Conservation (phyloP, 2,797 vertebrate species). For the Clarias fuscus region DNA sequence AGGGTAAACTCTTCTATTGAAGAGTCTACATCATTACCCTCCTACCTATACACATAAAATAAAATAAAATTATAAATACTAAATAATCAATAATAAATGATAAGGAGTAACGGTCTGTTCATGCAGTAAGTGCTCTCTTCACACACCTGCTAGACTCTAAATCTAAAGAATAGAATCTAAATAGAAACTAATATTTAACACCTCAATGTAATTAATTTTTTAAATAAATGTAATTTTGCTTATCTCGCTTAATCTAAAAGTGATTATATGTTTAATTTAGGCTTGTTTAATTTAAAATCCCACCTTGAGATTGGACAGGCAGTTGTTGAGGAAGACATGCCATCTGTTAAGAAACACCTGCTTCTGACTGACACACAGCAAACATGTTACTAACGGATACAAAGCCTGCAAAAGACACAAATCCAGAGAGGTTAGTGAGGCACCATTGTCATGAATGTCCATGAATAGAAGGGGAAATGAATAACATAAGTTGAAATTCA, state of each 20-base stretch:
- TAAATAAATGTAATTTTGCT: neutral
- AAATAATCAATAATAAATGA: neutral
- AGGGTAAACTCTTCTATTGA: neutral
- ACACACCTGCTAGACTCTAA: neutral
- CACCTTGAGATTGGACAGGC: constrained; percentile 98
- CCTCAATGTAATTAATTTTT: neutral
- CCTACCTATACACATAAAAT: neutral
- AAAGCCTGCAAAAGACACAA: constrained; percentile 79
- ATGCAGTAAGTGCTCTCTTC: neutral
- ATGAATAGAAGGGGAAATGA: neutral
- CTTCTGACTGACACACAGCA: constrained; percentile 98
- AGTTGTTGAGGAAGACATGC: constrained; percentile 99
- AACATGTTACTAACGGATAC: constrained; percentile 97
- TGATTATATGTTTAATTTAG: neutral
- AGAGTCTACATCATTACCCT: neutral
- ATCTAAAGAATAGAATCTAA: too few relatives aligned
- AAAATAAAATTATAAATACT: neutral
- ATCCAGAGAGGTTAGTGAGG: neutral
- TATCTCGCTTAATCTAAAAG: neutral
- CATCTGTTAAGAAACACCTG: constrained; percentile 96
- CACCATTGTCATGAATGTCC: neutral
- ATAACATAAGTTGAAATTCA: neutral
- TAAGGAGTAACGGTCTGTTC: neutral
- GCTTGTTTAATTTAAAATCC: constrained; percentile 27
- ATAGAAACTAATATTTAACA: neutral